Base-by-base conservation (phyloP, 2,797 vertebrate species). In the Nyctibius grandis region DNA sequence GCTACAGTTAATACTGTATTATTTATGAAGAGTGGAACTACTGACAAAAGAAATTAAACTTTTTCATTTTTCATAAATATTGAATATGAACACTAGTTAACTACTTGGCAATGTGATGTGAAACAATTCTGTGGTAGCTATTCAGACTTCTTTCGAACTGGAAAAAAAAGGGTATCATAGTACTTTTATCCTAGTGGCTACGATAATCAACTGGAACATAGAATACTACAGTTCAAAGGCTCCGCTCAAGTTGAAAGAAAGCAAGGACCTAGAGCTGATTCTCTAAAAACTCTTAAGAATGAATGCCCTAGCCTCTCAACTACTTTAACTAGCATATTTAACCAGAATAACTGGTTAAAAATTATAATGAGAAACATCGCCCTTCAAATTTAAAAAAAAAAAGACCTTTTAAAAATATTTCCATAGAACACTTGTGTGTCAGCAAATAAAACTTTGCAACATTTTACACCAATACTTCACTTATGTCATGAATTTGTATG, bases 61-160 rank as follows among this genome's bases (percentile, higher is more conserved):
- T 25, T 63, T 82, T 70, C 0, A 33, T 80, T 93, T 81, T 81
- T 86, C 29, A 64, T 45, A 60, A 75, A 44, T 84, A 47, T 50
- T 51, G 47, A 60, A 47, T 34, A 88, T 63, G 57, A 80, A 36
- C 15, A 44, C 8, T 65, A 48, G 29, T 26, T 70, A 93, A 64
- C 13, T 74, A 28, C 26, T 59, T 81, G 45, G 31, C 0, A 0
- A 64, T 1, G 4, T 60, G 56, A 70, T 26, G 3, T 51, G 9
- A 80, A 91, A 82, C 34, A 5, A 40, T 45, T 79, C 18, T 45
- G 47, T n/a, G 65, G 18, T 20, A 85, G 34, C 20, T 72, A 73
- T 31, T 77, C n/a, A 70, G 40, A 33, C 23, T 68, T 51, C 20
- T 73, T 88, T 88, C 44, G 74, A 79, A 47, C 1, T 36, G 17